Conservation (phyloP, 1,140 invertebrate genomes). For the Drosophila arawakana region DNA sequence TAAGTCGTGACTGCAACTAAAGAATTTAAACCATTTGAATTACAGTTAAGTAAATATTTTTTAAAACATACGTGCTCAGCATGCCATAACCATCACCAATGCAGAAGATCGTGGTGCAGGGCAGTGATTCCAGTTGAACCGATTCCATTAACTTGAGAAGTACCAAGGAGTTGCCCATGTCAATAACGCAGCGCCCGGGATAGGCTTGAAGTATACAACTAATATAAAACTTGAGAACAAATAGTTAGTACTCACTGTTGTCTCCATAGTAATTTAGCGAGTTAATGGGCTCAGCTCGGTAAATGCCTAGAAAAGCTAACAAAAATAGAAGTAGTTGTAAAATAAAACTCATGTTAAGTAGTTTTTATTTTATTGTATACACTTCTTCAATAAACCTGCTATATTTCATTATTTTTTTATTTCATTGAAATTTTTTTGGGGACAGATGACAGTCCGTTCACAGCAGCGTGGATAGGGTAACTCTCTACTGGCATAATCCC, state of each 20-base stretch:
- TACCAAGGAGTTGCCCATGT: constrained; percentile 34
- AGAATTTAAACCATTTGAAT: neutral
- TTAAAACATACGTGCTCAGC: constrained; percentile 48
- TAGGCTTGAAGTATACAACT: constrained; percentile 28
- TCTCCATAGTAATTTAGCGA: constrained; percentile 44
- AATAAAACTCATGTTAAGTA: neutral
- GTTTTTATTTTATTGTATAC: neutral
- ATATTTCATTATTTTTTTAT: no score
- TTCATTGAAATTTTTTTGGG: neutral
- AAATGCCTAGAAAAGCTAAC: neutral
- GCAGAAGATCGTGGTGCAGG: constrained; percentile 45
- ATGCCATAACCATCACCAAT: constrained; percentile 53
- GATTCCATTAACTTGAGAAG: constrained; percentile 31
- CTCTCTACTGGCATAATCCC: constrained; percentile 4
- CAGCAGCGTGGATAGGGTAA: constrained; percentile 60
- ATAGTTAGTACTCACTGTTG: constrained; percentile 23
- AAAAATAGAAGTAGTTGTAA: neutral
- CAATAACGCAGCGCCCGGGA: constrained; percentile 55
- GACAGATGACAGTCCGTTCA: constrained; percentile 17
- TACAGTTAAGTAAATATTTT: neutral
- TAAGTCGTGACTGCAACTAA: constrained; percentile 35
- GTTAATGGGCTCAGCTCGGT: neutral
- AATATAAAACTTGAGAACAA: neutral
- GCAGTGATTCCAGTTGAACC: constrained; percentile 23
- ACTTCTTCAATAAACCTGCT: constrained; percentile 16